phyloP scores from a whole-genome alignment of 1,140 invertebrate species.

The Dryas iulia region DNA sequence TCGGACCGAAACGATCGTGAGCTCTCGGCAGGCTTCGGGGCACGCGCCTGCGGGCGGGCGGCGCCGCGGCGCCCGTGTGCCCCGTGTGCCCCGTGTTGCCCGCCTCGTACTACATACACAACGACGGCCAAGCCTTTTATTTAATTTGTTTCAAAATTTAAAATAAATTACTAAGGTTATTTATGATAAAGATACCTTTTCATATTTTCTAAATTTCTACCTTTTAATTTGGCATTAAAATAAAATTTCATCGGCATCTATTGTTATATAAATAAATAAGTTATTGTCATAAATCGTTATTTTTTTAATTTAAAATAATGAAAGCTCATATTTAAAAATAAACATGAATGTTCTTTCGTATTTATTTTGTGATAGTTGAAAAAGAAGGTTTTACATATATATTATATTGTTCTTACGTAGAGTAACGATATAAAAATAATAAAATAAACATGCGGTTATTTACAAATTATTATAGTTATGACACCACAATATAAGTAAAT shows the following conservation, averaged over 20 bases:
- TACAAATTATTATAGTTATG: background rate
- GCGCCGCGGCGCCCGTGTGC: conserved; percentile 62
- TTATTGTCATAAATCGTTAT: too few relatives aligned
- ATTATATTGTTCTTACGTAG: background rate
- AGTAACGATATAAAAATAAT: background rate
- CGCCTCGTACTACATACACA: conserved; percentile 52
- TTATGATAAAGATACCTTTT: too few relatives aligned
- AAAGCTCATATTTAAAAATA: too few relatives aligned
- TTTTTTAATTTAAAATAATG: too few relatives aligned
- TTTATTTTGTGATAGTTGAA: too few relatives aligned
- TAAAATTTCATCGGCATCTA: too few relatives aligned
- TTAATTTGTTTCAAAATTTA: conserved; percentile 45
- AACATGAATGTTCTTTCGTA: too few relatives aligned
- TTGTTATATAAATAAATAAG: too few relatives aligned
- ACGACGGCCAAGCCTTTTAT: conserved; percentile 60
- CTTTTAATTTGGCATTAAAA: too few relatives aligned
- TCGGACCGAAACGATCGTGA: conserved; percentile 71
- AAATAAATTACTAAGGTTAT: background rate
- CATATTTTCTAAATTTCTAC: too few relatives aligned
- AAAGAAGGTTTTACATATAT: too few relatives aligned
- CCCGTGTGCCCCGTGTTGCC: conserved; percentile 43
- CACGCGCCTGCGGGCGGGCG: conserved; percentile 72
- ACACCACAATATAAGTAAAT: background rate
- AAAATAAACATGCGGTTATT: background rate
- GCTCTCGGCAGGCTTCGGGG: conserved; percentile 67